Evolutionary conservation across 2,797 vertebrate species (phyloP).

Genomic region (Oreochromis grahami): DNA sequence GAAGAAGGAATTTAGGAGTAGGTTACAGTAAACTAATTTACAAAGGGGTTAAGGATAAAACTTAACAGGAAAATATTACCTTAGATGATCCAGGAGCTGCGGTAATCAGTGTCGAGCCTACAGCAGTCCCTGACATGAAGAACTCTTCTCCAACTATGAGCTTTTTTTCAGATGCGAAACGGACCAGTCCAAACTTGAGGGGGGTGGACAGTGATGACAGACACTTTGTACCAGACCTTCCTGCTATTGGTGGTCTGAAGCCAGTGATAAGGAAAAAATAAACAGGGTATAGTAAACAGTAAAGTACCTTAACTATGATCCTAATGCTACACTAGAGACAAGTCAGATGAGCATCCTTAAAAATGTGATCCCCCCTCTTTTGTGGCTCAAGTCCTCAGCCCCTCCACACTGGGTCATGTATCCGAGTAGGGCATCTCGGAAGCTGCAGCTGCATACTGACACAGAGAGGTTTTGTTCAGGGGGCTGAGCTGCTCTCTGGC

Average conservation of each 20-base stretch:
- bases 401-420: slow-evolving; percentile 71
- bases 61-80: slow-evolving; percentile 68
- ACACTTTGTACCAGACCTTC: neutral
- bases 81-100: slow-evolving; percentile 82
- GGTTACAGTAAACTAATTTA: neutral
- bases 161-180: slow-evolving; percentile 83
- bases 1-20: neutral
- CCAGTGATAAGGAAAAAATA: neutral
- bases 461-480: slow-evolving; percentile 80
- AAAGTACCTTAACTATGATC: neutral
- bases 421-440: slow-evolving; percentile 73
- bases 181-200: slow-evolving; percentile 64
- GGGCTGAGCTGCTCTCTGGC: slow-evolving; percentile 58
- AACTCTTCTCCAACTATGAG: slow-evolving; percentile 86
- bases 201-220: slow-evolving; percentile 1
- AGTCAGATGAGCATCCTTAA: neutral
- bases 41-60: neutral
- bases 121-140: slow-evolving; percentile 83
- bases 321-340: neutral
- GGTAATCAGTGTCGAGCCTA: slow-evolving; percentile 78
- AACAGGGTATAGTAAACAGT: neutral
- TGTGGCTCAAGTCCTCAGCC: slow-evolving; percentile 39
- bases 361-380: slow-evolving; percentile 11
- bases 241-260: neutral
- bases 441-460: slow-evolving; percentile 76